phyloP scores from a whole-genome alignment of 64 coral and sea anemone genomes.

The Montipora capricornis region DNA sequence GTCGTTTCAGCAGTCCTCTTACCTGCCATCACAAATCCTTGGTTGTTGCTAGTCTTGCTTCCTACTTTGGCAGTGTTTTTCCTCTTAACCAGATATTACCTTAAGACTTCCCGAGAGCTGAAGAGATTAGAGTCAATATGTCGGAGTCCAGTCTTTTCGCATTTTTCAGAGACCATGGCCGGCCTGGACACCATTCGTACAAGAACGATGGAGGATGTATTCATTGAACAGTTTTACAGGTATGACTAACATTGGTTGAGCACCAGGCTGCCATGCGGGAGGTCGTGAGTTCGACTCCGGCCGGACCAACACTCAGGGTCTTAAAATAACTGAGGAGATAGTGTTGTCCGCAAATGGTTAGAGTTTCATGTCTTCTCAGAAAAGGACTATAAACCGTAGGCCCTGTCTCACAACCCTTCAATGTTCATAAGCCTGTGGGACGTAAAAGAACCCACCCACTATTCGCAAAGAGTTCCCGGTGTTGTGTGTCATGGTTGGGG shows the following conservation, averaged over 20 bases:
- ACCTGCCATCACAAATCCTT: slow-evolving; percentile 35
- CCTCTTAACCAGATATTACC: slow-evolving; percentile 15
- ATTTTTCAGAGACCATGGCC: slow-evolving; percentile 57
- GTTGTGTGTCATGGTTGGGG: no score
- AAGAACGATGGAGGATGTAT: slow-evolving; percentile 5
- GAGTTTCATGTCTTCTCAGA: no score
- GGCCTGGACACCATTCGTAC: slow-evolving; percentile 57
- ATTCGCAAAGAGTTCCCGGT: no score
- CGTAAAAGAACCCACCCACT: no score
- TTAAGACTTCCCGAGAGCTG: slow-evolving; percentile 38
- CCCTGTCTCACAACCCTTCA: no score
- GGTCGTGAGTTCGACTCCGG: no score
- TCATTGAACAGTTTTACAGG: slow-evolving; percentile 13
- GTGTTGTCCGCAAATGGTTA: no score
- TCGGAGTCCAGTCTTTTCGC: slow-evolving; percentile 59
- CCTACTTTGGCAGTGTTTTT: background rate
- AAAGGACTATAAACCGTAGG: no score
- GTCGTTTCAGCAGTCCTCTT: slow-evolving; percentile 18
- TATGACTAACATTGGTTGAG: background rate
- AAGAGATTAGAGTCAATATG: slow-evolving; percentile 36
- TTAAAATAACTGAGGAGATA: no score
- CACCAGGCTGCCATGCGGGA: no score
- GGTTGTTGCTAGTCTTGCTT: slow-evolving; percentile 14
- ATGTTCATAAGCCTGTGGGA: no score
- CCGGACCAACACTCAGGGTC: no score